Base-by-base conservation (phyloP, 2,113 vertebrate genomes). In the Pelusios castaneus region DNA sequence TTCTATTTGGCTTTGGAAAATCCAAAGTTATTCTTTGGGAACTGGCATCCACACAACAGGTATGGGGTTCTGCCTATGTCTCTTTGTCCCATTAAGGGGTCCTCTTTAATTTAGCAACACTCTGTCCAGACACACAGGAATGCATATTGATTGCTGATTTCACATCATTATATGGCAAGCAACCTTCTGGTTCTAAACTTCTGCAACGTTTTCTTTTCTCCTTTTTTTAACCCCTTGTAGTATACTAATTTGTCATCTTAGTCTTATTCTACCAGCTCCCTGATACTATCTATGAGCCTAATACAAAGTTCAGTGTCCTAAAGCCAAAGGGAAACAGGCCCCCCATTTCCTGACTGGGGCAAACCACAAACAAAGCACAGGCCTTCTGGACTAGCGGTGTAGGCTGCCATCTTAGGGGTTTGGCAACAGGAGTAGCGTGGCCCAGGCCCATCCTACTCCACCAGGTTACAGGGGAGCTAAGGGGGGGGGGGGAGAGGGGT, bases 231-330 rank as follows among this genome's bases (percentile, higher is more conserved):
- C 52, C 73, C 75, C 89, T 58, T 14, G 73, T 82, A 91, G 82
- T 70, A 81, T 70, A 85, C 76, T 90, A 85, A 92, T 94, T 93
- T 92, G 91, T 90, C 93, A 85, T 31, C 86, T 88, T 91, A 88
- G 79, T 88, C 84, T 83, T 10, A 52, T 88, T 70, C 80, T 84
- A 45, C 43, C 56, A 90, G 79, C 31, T 73, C 38, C 60, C 89
- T 1, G 6, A 67, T 63, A 56, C 24, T 49, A 60, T 47, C 54
- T 84, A 87, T 51, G 49, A 43, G 77, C 2, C 0, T 47, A 67
- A 75, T 29, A 25, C 56, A 49, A 80, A 56, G 91, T 76, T 49
- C 88, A 79, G 55, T 43, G 10, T 41, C 70, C 38, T 43, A 43
- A 43, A 75, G 70, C 22, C 43, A 75, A 75, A 75, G 70, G 12